Percentiles rank a stretch among this genome's conserved stretches.
These are phyloP conservation scores for Ianthella basta DNA, from an alignment of 37 sponge, comb jelly and placozoan species.

Conservation along the genomic window DNA sequence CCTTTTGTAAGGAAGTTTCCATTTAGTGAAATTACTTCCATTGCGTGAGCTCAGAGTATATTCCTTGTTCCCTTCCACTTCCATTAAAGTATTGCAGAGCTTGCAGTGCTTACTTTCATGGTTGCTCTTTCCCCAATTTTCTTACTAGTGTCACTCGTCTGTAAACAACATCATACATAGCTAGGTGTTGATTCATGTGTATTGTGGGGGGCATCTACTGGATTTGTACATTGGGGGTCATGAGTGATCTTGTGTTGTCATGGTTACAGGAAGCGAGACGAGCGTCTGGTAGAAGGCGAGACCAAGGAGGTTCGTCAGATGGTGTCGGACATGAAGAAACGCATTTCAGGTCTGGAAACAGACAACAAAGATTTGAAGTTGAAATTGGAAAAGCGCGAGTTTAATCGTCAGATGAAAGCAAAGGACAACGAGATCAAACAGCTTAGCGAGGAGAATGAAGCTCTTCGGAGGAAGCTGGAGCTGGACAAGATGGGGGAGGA, in stretches of 20 bases:
- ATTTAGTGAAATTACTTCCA: not conserved
- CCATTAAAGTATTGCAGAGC: too few relatives aligned
- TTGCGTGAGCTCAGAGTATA: not conserved
- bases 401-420: conserved; percentile 11
- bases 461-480: conserved; percentile 5
- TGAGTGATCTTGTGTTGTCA: too few relatives aligned
- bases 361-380: conserved; percentile 28
- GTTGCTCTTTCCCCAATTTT: too few relatives aligned
- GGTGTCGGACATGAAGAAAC: not conserved
- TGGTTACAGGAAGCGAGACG: conserved; percentile 2
- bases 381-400: conserved; percentile 18
- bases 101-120: too few relatives aligned
- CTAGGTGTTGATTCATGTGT: too few relatives aligned
- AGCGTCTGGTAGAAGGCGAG: conserved; percentile 10
- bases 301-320: conserved; percentile 7
- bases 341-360: not conserved
- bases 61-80: too few relatives aligned
- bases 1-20: too few relatives aligned
- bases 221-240: too few relatives aligned
- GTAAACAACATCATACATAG: too few relatives aligned
- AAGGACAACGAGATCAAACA: conserved; percentile 24
- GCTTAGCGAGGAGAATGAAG: conserved; percentile 3
- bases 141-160: too few relatives aligned
- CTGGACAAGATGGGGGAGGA: not conserved
- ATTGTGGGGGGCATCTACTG: too few relatives aligned